A percentile compares a stretch with the other conserved stretches of the same genome.
Evolutionary conservation across 2,888 invertebrate species (phyloP).

Genomic region (Steinernema scapterisci): DNA sequence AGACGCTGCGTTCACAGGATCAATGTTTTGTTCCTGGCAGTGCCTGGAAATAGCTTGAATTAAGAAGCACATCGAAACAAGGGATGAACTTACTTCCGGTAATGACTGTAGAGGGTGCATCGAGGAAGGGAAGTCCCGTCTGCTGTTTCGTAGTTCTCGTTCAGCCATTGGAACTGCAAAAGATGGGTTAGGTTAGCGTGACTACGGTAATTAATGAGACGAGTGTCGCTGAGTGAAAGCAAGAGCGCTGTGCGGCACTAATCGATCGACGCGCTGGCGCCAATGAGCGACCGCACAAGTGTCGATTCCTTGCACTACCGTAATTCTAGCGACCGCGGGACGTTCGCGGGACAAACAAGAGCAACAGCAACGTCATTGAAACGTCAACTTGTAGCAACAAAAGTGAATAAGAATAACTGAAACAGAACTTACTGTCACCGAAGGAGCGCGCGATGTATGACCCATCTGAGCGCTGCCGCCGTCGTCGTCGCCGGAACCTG

Average conservation of each 20-base stretch:
- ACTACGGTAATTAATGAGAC: conserved; percentile 17
- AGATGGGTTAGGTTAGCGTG: neutral
- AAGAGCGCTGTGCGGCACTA: neutral
- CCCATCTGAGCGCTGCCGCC: conserved; percentile 37
- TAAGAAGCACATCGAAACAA: neutral
- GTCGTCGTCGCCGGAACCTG: conserved; percentile 50
- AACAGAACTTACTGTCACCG: conserved; percentile 53
- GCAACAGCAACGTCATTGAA: no score
- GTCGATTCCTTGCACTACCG: conserved; percentile 24
- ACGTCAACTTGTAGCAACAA: neutral
- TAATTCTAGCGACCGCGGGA: neutral
- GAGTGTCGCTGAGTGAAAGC: conserved; percentile 11
- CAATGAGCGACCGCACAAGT: conserved; percentile 25
- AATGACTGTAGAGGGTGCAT: conserved; percentile 94
- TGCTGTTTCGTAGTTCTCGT: conserved; percentile 97
- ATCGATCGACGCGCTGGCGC: conserved; percentile 26
- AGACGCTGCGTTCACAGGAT: conserved; percentile 98
- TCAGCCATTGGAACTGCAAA: conserved; percentile 81
- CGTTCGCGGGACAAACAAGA: no score
- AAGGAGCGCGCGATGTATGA: conserved; percentile 53
- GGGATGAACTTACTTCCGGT: conserved; percentile 72
- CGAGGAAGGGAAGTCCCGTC: conserved; percentile 90
- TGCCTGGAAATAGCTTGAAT: conserved; percentile 71
- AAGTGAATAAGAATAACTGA: no score
- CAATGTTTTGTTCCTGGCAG: conserved; percentile 83